Base-by-base conservation (phyloP, 2,113 vertebrate species). In the Paratilapia polleni region DNA sequence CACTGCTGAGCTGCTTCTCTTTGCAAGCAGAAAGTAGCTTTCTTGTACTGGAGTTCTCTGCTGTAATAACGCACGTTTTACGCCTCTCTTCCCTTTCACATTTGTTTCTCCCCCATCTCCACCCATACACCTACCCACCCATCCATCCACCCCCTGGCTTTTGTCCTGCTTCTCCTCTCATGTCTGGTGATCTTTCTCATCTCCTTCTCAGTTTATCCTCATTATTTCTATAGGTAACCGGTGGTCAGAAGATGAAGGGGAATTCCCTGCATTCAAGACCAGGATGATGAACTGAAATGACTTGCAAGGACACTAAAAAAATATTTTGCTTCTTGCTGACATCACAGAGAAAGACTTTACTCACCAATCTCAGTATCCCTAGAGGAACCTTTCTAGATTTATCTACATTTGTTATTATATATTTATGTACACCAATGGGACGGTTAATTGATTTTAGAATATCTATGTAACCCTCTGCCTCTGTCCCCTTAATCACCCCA, bases 201-300 rank as follows among this genome's bases (percentile, higher is more conserved):
- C 80, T 93, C 19, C 92, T 11, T 95, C 92, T 95, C 95, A 99
- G 98, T 97, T 94, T 97, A 97, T 96, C 97, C 97, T 84, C 98
- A 98, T 97, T 99, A 98, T 97, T 97, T 98, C 97, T 99, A 98
- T 97, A 96, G 98, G 95, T 98, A 97, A 96, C 89, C 74, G 90
- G 82, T 95, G 94, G 95, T 92, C 90, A 2, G 93, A 94, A 1
- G 95, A 95, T 24, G 93, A 95, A 17, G 93, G 90, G 38, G 88
- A 93, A 4, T 92, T 93, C 86, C 89, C 94, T 7, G 89, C 93
- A 4, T 93, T 91, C 90, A 92, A 96, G 94, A 96, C 92, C 91
- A 82, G 93, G 88, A 94, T 94, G 94, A 92, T 94, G 92, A 94
- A 93, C 92, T 95, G 94, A 95, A 86, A 43, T 49, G 43, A 83